A percentile compares a stretch with the other conserved stretches of the same genome.
phyloP scores from a whole-genome alignment of 2,888 invertebrate species.

The Harpagoxenus sublaevis region DNA sequence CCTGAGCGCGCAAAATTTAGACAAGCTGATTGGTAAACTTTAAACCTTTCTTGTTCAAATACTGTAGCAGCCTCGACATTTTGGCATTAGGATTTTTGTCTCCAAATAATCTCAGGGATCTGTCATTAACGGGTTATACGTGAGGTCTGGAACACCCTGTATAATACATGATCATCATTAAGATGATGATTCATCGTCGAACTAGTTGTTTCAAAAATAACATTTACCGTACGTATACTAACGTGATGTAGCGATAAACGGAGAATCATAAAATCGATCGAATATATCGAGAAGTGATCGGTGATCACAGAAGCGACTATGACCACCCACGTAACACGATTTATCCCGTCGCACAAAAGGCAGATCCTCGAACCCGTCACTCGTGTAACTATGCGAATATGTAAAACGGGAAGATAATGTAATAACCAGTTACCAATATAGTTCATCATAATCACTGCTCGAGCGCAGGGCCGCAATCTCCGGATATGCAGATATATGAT shows the following conservation, averaged over 20 bases:
- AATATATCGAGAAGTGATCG: constrained; percentile 58
- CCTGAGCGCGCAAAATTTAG: too few species aligned
- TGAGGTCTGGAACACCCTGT: too few species aligned
- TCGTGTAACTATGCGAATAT: neutral
- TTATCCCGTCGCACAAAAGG: constrained; percentile 47
- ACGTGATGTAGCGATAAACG: constrained; percentile 62
- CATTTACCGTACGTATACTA: constrained; percentile 59
- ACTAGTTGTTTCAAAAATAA: constrained; percentile 57
- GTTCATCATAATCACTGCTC: constrained; percentile 22
- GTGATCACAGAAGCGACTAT: constrained; percentile 58
- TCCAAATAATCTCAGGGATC: too few species aligned
- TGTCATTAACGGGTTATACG: too few species aligned
- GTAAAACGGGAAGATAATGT: constrained; percentile 21
- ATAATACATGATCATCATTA: neutral
- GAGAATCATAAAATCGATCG: constrained; percentile 50
- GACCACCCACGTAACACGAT: constrained; percentile 70
- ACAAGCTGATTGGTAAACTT: too few species aligned
- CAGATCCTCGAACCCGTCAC: constrained; percentile 4
- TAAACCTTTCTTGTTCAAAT: too few species aligned
- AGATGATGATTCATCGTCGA: constrained; percentile 1
- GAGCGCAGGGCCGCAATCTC: constrained; percentile 27
- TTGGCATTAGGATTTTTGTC: too few species aligned
- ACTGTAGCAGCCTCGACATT: too few species aligned
- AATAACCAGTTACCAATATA: constrained; percentile 34
- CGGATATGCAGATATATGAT: constrained; percentile 2